Evolutionary conservation across 2,797 vertebrate species (phyloP), one percentile per base, ranked within the genome.

Genomic region (Margarornis squamiger): DNA sequence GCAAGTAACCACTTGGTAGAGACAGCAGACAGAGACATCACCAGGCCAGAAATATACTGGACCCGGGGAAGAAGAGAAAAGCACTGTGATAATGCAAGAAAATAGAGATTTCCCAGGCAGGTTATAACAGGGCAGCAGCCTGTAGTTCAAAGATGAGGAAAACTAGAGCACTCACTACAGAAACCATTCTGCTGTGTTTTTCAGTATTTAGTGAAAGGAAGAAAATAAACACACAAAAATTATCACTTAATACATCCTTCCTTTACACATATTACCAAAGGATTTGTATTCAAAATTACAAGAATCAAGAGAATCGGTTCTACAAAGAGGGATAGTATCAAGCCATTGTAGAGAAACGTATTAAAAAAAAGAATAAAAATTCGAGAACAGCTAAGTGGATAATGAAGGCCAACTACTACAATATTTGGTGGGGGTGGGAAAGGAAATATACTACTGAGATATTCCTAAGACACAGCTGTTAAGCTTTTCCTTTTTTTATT

Each of bases 21-120:
- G 52, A 78, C 73, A 81, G 86, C 75, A 95, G 86, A 95, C 52
- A 94, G 86, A 93, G 92, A 96, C 93, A 91, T 90, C 84, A 91
- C 75, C 76, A 90, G 88, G 92, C 86, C 91, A 95, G 71, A 90
- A 91, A 87, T 95, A 85, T 72, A 88, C 78, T 32, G 62, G 73
- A 83, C 78, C 4, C 29, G 1, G 9, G 36, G 26, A 92, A 88
- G 89, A 78, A 61, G 57, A 77, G 54, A 88, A 46, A 59, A 92
- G 61, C 61, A 54, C 57, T 75, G 57, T 22, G 49, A 65, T 91
- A 88, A 93, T n/a, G 52, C 57, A 65, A 26, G 52, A 77, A 93
- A 92, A 93, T 12, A 82, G 73, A 89, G 51, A 73, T 72, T 95
- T 95, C 82, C 61, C 67, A 38, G n/a, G 59, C 68, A 84, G 82